A percentile compares a stretch with the other conserved stretches of the same genome.
These are phyloP conservation scores for Pentamera pediparva DNA, from an alignment of 53 echinoderm and acorn worm species.

Conservation along the genomic window DNA sequence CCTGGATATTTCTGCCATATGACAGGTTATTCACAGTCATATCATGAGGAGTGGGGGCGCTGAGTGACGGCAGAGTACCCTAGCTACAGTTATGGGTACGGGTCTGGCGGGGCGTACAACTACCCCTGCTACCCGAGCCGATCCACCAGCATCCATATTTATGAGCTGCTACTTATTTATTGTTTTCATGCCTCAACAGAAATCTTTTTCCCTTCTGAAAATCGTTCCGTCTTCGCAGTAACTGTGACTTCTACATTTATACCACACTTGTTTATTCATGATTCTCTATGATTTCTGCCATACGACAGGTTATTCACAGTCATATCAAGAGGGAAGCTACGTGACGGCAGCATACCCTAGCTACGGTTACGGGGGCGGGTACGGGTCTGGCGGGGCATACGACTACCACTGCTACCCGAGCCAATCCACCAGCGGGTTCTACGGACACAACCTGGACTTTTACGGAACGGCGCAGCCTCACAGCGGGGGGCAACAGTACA, in stretches of 20 bases:
- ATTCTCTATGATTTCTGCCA: no score
- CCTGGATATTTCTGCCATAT: neutral
- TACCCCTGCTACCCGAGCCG: neutral
- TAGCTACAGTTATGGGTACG: constrained; percentile 15
- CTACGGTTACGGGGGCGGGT: constrained; percentile 7
- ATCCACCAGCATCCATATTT: neutral
- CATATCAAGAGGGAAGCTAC: constrained; percentile 19
- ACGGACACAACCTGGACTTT: constrained; percentile 1
- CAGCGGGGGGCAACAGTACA: neutral
- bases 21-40: constrained; percentile 22
- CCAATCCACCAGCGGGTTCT: constrained; percentile 7
- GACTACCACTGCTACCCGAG: neutral
- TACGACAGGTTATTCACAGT: constrained; percentile 10
- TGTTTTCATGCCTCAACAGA: no score
- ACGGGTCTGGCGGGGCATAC: neutral
- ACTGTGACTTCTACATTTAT: no score
- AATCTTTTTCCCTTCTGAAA: no score
- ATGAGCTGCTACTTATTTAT: no score
- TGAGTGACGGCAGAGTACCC: constrained; percentile 15
- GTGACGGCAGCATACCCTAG: constrained; percentile 15
- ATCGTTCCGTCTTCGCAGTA: no score
- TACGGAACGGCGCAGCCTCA: neutral
- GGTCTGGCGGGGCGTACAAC: neutral
- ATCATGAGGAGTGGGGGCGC: constrained; percentile 2
- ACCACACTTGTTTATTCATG: no score